These are phyloP conservation scores for Trichomycterus rosablanca DNA, from an alignment of 2,113 vertebrate species.

Conservation along the genomic window DNA sequence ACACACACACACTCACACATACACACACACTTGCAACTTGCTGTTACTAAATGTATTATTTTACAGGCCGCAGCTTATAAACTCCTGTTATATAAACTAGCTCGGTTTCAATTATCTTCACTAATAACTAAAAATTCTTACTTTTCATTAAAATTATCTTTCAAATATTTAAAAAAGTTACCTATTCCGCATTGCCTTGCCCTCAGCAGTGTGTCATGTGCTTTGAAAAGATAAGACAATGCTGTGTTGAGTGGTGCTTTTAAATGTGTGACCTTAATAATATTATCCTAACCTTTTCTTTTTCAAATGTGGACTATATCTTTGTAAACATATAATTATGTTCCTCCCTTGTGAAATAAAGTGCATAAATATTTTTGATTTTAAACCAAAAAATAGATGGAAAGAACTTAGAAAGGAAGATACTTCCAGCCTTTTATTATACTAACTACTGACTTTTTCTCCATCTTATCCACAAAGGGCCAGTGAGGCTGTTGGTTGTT, in stretches of 20 bases:
- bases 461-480: no score
- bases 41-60: no score
- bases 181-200: background rate
- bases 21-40: no score
- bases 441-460: background rate
- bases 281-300: conserved; percentile 59
- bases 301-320: conserved; percentile 18
- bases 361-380: conserved; percentile 37
- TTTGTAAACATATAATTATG: conserved; percentile 31
- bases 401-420: conserved; percentile 17
- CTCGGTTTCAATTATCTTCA: no score
- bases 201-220: conserved; percentile 31
- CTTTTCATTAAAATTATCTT: no score
- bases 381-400: conserved; percentile 19
- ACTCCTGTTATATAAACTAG: no score
- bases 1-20: no score
- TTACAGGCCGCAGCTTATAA: no score
- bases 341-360: conserved; percentile 32
- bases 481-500: no score
- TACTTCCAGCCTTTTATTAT: background rate
- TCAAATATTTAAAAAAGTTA: no score
- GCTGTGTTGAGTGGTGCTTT: conserved; percentile 30
- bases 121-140: no score
- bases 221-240: conserved; percentile 43
- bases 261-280: conserved; percentile 56